phyloP scores from a whole-genome alignment of 2,888 invertebrate genomes.

The Lepidochrysops patricia region DNA sequence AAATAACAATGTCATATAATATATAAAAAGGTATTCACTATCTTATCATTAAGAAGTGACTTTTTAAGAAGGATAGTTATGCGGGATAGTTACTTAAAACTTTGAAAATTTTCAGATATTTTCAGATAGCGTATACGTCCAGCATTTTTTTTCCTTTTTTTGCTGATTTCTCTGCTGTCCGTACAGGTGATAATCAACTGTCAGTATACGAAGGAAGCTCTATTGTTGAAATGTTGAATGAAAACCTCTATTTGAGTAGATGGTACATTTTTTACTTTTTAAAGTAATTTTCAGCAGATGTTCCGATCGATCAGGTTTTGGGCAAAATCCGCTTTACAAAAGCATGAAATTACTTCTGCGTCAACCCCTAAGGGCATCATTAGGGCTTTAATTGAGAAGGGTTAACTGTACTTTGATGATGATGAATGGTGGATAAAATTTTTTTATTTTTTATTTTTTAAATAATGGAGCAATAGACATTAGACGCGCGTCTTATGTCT shows the following conservation, averaged over 20 bases:
- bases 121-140: neutral
- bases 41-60: no score
- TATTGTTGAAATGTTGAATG: slow-evolving; percentile 70
- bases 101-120: no score
- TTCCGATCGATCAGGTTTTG: slow-evolving; percentile 61
- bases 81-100: no score
- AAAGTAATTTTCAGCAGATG: slow-evolving; percentile 72
- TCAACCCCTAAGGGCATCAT: slow-evolving; percentile 10
- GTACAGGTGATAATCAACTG: slow-evolving; percentile 64
- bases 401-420: slow-evolving; percentile 4
- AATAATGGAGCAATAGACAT: no score
- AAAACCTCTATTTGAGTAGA: slow-evolving; percentile 71
- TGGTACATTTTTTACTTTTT: slow-evolving; percentile 59
- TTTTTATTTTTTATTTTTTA: no score
- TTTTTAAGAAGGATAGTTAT: no score
- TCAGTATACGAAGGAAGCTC: slow-evolving; percentile 70
- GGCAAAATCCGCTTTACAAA: slow-evolving; percentile 39
- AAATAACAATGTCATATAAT: no score
- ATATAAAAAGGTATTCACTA: no score
- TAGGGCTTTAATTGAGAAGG: neutral
- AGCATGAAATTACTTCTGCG: slow-evolving; percentile 58
- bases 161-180: slow-evolving; percentile 36
- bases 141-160: neutral
- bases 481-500: no score
- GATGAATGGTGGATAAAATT: neutral